Base-by-base conservation (phyloP, 2,888 invertebrate genomes). In the Lissocephala sabroskyi region DNA sequence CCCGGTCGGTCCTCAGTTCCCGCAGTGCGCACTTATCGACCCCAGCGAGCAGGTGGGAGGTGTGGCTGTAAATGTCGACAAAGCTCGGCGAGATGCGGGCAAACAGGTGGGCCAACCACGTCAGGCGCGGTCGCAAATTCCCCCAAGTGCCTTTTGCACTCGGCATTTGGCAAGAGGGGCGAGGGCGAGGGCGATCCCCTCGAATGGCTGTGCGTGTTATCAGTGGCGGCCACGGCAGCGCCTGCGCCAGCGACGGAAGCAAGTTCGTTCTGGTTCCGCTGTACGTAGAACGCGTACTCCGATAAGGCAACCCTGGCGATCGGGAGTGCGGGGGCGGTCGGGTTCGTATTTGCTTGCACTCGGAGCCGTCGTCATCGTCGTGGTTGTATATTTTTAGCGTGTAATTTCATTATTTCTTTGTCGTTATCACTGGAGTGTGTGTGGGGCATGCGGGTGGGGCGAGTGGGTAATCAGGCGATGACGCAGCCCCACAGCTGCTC, bases 131-230 rank as follows among this genome's bases (percentile, higher is more conserved):
- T 35, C 33, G 16, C 14, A 16, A 9, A 35, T 10, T 16, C 16
- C 14, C 45, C 48, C 44, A 54, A 23, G 39, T 53, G 64, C 73
- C 67, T 43, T 18, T 43, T 68, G 68, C 76, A 68, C 68, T 68
- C 68, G 68, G 68, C 76, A 54, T 71, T 75, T 71, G 64, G 62
- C 11, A 32, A n/a, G n/a, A n/a, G n/a, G n/a, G n/a, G n/a, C n/a
- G n/a, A n/a, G n/a, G n/a, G n/a, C n/a, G n/a, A n/a, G n/a, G n/a
- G n/a, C n/a, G n/a, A n/a, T n/a, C n/a, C n/a, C 13, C 13, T 32
- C 13, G 30, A 32, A 11, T 32, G 13, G 5, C 11, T 10, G 30
- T 32, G n/a, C 9, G 35, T 43, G 58, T 42, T 55, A 47, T 39
- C 23, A 45, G 16, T 26, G 47, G 45, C 48, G 45, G 53, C 18